Evolutionary conservation across 1,140 invertebrate species (phyloP), one percentile per base, ranked within the genome.

Genomic region (Sarcophaga bullata): DNA sequence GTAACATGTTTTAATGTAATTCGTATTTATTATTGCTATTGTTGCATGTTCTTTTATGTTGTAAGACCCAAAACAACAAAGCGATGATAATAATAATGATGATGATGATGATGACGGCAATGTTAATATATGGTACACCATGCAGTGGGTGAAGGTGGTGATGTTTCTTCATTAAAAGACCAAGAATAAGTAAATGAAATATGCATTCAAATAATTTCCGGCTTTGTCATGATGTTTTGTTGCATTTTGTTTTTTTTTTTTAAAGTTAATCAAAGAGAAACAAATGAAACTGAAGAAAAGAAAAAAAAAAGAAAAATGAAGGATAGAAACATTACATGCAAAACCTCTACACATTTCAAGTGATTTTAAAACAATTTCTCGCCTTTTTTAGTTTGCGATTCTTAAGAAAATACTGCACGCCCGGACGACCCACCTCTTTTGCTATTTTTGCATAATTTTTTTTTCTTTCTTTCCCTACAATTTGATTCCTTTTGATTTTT

Each of bases 201-300:
- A 15, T 76, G 73, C 47, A 76, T 76, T n/a, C 73, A 49, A 49
- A 48, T 49, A 76, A 49, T 76, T 76, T 76, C 46, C 47, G 48
- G 48, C 19, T 50, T 52, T 78, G 75, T 78, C 75, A 78, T 78
- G 75, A 50, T 50, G 48, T 78, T 78, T 78, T 78, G 47, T 48
- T 25, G 17, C 19, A 19, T n/a, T 68, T 19, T 68, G 62, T 68
- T 19, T 68, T 62, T 5, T 62, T 13, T 68, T 68, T n/a, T n/a
- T n/a, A n/a, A 37, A 37, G 25, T 37, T 1, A 37, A 37, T 37
- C n/a, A 37, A 37, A 37, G 25, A 37, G 25, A 37, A 37, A 2
- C 1, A 37, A 37, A 37, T 37, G 17, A 19, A 9, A 72, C 6
- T 8, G 9, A 72, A 8, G 48, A 73, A 7, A 49, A 48, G 3